Conservation (phyloP, 2,113 vertebrate species). For the Electrona antarctica region DNA sequence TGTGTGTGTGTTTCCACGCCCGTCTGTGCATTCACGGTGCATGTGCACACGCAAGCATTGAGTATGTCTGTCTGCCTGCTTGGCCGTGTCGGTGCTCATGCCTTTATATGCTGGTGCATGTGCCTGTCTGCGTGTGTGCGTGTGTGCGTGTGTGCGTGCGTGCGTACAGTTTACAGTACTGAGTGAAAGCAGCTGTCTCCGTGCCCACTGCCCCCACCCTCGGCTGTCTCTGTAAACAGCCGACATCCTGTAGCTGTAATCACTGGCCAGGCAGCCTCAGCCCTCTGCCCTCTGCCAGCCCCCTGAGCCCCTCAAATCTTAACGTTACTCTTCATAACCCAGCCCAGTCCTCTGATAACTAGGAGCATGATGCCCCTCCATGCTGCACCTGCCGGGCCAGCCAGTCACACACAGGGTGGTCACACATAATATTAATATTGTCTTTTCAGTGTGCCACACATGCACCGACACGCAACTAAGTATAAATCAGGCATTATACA, state of each 20-base stretch:
- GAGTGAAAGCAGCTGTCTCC: conserved; percentile 76
- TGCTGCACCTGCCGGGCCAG: no score
- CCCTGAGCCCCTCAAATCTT: conserved; percentile 42
- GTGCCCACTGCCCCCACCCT: conserved; percentile 21
- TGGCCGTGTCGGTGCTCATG: no score
- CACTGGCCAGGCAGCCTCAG: conserved; percentile 66
- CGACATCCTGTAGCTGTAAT: conserved; percentile 70
- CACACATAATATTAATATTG: no score
- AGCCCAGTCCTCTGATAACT: no score
- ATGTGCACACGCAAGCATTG: no score
- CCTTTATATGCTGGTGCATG: conserved; percentile 33
- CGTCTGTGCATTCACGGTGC: background rate
- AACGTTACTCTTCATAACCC: no score
- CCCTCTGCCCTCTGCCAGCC: conserved; percentile 67
- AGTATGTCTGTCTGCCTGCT: background rate
- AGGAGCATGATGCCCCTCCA: no score
- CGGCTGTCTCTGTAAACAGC: conserved; percentile 71
- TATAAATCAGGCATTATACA: background rate
- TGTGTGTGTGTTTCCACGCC: background rate
- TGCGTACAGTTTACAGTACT: conserved; percentile 72
- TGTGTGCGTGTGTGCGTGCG: conserved; percentile 4
- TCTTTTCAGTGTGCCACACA: no score
- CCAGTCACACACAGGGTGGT: no score
- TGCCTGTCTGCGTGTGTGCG: background rate
- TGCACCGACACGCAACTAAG: no score